Evolutionary conservation across 2,113 vertebrate genomes (phyloP), one percentile per base, ranked within the genome.

Genomic region (Rhabdomys dilectus): DNA sequence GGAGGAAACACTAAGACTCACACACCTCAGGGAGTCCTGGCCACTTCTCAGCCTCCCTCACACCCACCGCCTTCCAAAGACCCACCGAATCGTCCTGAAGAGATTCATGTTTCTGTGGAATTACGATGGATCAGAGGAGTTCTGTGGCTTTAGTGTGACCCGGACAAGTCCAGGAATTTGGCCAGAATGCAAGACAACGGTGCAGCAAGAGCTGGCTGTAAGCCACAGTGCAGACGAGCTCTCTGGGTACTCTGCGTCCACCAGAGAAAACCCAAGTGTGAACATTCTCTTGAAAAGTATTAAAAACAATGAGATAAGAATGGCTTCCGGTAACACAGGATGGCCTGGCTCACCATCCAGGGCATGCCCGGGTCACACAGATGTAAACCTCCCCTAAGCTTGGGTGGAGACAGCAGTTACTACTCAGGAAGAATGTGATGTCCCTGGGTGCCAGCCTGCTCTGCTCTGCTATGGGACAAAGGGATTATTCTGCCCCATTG

Each of bases 381-480:
- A 94, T 36, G 73, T 58, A 98, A 88, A 97, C 97, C 97, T 91
- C 96, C 96, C 93, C 78, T 60, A 62, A 77, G 92, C 85, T 80
- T 94, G 98, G 98, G 98, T 96, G 98, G 98, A 96, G 98, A 76
- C 95, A 66, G 75, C 97, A 97, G 96, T 97, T 96, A 98, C 92
- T 60, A 89, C 77, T 93, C 85, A 73, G 96, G 96, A 98, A 94
- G 95, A 98, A 98, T 45, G 62, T 19, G 84, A 95, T 15, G 95
- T 80, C 96, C 19, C 53, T 31, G 92, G 97, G 96, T 96, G 96
- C 97, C 62, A 21, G 95, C 88, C 91, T 96, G 82, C 1, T 45
- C 86, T 95, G 95, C 95, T 93, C 42, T 58, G 86, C 0, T 66
- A 92, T 89, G 95, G 87, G 80, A 92, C 95, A 96, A 96, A 98